phyloP scores from a whole-genome alignment of 2,797 vertebrate genomes.

The Podargus strigoides region DNA sequence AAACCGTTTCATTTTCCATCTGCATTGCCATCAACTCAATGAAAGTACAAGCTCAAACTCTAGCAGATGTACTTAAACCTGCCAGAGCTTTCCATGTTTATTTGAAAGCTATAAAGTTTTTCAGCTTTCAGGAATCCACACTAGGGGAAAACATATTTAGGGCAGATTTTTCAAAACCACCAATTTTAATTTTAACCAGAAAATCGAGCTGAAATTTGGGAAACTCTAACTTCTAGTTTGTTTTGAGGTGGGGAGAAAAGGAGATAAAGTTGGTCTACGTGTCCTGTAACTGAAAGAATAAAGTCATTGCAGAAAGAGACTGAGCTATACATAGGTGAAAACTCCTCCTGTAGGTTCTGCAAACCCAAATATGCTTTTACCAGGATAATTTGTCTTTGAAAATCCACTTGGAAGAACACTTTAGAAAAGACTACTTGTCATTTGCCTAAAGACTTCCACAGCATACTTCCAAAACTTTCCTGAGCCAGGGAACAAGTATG shows the following conservation, averaged over 20 bases:
- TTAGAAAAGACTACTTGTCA: neutral
- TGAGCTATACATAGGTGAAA: rapidly evolving
- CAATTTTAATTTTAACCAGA: neutral
- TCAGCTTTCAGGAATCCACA: neutral
- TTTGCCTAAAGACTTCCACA: neutral
- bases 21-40: neutral
- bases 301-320: neutral
- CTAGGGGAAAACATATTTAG: neutral
- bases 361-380: neutral
- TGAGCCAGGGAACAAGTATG: neutral
- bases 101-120: rapidly evolving
- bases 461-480: rapidly evolving
- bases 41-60: neutral
- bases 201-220: neutral
- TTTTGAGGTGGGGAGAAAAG: neutral
- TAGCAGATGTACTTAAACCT: neutral
- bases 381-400: neutral
- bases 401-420: neutral
- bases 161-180: no score
- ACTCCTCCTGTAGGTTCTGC: rapidly evolving
- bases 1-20: neutral
- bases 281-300: rapidly evolving
- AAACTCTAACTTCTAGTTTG: neutral
- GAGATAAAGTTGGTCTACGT: rapidly evolving
- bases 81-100: rapidly evolving